phyloP scores from a whole-genome alignment of 2,888 invertebrate genomes.

The Esperia sulphurella region DNA sequence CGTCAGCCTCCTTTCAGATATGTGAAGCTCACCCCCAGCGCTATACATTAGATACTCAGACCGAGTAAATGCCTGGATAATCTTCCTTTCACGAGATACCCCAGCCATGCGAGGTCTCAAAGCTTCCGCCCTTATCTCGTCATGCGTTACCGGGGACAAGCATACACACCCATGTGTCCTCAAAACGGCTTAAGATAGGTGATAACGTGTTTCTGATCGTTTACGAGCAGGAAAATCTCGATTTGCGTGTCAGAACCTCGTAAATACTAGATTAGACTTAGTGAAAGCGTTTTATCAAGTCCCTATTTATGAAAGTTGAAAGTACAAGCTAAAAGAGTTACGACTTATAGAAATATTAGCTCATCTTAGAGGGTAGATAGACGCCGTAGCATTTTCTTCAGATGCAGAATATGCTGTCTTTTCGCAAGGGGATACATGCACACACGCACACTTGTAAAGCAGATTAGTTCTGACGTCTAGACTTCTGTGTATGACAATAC shows the following conservation, averaged over 20 bases:
- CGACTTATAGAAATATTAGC: no score
- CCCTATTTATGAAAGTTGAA: neutral
- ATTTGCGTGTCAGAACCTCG: neutral
- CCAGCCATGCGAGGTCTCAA: neutral
- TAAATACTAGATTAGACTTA: neutral
- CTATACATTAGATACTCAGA: no score
- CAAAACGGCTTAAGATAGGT: neutral
- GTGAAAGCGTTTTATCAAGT: neutral
- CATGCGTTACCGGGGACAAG: neutral
- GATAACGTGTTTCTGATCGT: neutral
- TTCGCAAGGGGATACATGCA: no score
- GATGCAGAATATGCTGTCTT: no score
- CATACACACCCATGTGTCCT: neutral
- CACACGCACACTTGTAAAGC: no score
- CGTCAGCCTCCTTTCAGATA: no score
- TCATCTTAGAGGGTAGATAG: no score
- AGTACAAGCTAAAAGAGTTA: no score
- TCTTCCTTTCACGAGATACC: neutral
- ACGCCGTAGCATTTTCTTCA: no score
- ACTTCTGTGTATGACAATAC: no score
- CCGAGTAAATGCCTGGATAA: neutral
- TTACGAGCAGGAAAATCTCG: neutral
- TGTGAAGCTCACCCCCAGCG: no score
- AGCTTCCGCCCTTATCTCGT: neutral
- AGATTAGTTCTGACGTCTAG: no score